phyloP scores from a whole-genome alignment of 2,888 invertebrate genomes.

The Eumerus sabulonum region DNA sequence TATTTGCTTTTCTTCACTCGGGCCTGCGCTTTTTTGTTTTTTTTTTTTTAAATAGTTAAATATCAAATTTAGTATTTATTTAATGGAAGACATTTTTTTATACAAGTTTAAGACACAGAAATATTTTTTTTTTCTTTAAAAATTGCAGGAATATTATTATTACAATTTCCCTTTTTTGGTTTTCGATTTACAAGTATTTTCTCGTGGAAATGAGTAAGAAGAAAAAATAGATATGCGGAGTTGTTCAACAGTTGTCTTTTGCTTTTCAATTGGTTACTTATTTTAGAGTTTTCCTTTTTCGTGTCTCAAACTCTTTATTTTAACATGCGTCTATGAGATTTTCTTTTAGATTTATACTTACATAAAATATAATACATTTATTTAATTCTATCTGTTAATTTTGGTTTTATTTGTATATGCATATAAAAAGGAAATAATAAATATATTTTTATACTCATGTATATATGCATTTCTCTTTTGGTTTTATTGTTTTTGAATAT shows the following conservation, averaged over 20 bases:
- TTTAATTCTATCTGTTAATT: constrained; percentile 21
- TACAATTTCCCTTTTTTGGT: constrained; percentile 32
- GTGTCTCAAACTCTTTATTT: constrained; percentile 67
- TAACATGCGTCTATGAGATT: constrained; percentile 56
- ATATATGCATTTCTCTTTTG: constrained; percentile 39
- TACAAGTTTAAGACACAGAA: constrained; percentile 80
- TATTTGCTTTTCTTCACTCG: constrained; percentile 56
- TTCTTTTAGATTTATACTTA: constrained; percentile 57
- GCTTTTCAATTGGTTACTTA: constrained; percentile 4
- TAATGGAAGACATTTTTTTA: constrained; percentile 79
- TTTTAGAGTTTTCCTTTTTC: constrained; percentile 57
- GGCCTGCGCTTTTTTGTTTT: constrained; percentile 44
- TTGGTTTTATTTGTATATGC: constrained; percentile 53
- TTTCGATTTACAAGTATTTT: constrained; percentile 17
- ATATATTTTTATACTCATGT: constrained; percentile 46
- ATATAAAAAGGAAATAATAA: constrained; percentile 64
- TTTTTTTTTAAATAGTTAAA: constrained; percentile 57
- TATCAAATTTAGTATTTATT: constrained; percentile 74
- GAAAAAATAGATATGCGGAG: constrained; percentile 64
- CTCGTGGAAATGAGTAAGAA: constrained; percentile 14
- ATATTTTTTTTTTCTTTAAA: constrained; percentile 74
- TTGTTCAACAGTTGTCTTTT: constrained; percentile 66
- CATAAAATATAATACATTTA: constrained; percentile 64
- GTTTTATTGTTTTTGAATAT: constrained; percentile 4
- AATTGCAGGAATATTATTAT: constrained; percentile 63